These are phyloP conservation scores for Acinonyx jubatus DNA, from an alignment of 2,113 vertebrate species.

Conservation along the genomic window DNA sequence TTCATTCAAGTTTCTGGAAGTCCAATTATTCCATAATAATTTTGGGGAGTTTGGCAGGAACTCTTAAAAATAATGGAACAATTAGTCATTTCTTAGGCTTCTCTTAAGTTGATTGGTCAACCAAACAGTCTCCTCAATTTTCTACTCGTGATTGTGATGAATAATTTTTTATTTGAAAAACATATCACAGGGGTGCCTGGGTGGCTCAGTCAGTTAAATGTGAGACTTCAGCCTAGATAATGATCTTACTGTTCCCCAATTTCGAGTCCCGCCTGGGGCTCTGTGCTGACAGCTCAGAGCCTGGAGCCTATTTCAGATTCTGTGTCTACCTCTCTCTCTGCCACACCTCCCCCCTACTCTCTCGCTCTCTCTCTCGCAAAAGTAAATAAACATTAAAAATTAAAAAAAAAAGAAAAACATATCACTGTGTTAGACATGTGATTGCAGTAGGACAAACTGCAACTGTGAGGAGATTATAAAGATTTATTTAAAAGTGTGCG, in stretches of 20 bases:
- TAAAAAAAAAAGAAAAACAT: not conserved
- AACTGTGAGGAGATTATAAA: not conserved
- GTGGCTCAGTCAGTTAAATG: too few species aligned
- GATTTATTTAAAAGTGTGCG: not conserved
- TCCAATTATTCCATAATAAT: not conserved
- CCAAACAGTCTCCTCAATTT: not conserved
- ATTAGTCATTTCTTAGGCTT: not conserved
- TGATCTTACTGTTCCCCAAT: too few species aligned
- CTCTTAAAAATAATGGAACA: not conserved
- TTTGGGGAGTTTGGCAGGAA: not conserved
- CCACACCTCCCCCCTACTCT: too few species aligned
- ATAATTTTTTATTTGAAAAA: not conserved
- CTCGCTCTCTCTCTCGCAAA: too few species aligned
- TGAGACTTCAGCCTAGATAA: too few species aligned
- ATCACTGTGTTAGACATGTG: not conserved
- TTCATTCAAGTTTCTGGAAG: not conserved
- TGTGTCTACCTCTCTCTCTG: too few species aligned
- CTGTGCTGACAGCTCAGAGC: too few species aligned
- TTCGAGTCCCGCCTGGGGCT: too few species aligned
- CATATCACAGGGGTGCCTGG: not conserved
- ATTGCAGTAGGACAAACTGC: not conserved
- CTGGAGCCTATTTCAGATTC: too few species aligned
- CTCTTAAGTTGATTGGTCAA: not conserved
- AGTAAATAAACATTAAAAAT: too few species aligned
- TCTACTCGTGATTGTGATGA: not conserved